Conservation (phyloP, 2,797 vertebrate genomes). For the Crenuchus spilurus region DNA sequence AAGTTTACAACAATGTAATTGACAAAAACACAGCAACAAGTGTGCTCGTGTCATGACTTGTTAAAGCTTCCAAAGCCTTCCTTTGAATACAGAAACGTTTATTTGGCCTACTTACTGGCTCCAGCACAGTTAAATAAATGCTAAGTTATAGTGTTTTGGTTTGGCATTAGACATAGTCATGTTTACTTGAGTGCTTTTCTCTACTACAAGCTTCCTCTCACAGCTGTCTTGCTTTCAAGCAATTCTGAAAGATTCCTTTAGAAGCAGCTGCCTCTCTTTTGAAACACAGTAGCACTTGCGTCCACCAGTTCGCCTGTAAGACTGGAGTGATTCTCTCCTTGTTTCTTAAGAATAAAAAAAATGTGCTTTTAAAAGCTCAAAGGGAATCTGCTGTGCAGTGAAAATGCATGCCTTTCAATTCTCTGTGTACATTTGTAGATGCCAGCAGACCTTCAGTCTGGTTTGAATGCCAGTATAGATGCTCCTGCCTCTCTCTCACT, state of each 20-base stretch:
- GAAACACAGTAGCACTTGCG: slow-evolving; percentile 4
- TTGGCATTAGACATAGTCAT: not conserved
- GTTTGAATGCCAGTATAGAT: not conserved
- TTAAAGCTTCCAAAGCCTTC: slow-evolving; percentile 8
- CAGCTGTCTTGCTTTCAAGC: slow-evolving; percentile 7
- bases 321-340: not conserved
- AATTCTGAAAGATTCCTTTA: slow-evolving; percentile 6
- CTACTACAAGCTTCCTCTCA: not conserved
- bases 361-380: not conserved
- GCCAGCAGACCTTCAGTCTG: not conserved
- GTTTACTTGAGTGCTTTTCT: not conserved
- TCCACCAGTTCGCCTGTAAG: not conserved
- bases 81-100: not conserved
- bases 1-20: not conserved
- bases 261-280: not conserved
- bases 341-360: not conserved
- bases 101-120: not conserved
- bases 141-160: not conserved
- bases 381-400: not conserved
- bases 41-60: not conserved
- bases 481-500: slow-evolving; percentile 52
- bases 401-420: slow-evolving; percentile 2
- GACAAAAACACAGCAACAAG: slow-evolving; percentile 3
- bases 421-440: not conserved
- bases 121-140: not conserved